A percentile compares a stretch with the other conserved stretches of the same genome.
These are phyloP conservation scores for Pseudois nayaur DNA, from an alignment of 2,113 vertebrate species.

Conservation along the genomic window DNA sequence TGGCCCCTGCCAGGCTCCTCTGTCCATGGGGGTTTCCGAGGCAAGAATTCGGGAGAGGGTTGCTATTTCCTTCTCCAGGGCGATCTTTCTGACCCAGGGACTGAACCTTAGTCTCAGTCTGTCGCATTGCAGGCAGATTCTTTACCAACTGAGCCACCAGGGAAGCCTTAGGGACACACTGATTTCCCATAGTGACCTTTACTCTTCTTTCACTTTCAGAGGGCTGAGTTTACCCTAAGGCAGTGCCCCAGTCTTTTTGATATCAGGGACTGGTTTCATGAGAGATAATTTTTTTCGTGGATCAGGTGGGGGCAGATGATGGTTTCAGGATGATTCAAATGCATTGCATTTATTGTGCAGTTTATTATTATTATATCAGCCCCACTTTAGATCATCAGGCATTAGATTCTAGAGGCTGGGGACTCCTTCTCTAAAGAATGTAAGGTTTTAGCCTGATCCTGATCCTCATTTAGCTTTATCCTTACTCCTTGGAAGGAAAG, in stretches of 20 bases:
- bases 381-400: not conserved
- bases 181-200: not conserved
- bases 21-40: not conserved
- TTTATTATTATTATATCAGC: not conserved
- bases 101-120: not conserved
- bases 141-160: not conserved
- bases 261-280: not conserved
- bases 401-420: not conserved
- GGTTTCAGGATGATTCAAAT: not conserved
- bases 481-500: no score
- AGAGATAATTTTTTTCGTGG: not conserved
- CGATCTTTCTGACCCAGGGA: not conserved
- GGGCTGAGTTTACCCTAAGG: not conserved
- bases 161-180: not conserved
- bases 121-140: not conserved
- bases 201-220: not conserved
- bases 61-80: not conserved
- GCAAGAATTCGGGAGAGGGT: not conserved
- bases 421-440: not conserved
- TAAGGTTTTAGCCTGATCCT: not conserved
- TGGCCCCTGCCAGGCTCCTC: not conserved
- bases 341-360: not conserved
- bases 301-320: not conserved
- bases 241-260: not conserved
- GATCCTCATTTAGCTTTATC: not conserved